Conservation (phyloP, 2,113 vertebrate genomes). For the Murina feae region DNA sequence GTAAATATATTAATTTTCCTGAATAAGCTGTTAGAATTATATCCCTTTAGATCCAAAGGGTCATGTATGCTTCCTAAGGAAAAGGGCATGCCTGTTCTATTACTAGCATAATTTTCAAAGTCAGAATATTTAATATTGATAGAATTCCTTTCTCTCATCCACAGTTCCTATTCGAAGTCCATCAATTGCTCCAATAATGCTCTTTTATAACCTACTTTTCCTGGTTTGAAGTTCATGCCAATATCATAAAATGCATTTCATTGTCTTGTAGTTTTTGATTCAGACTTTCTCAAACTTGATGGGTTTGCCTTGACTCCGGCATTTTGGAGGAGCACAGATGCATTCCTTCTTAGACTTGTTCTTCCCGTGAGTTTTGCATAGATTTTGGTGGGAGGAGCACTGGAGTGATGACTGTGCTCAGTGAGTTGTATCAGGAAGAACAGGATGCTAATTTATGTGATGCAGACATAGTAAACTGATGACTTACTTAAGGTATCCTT, state of each 20-base stretch:
- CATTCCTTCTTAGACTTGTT: not conserved
- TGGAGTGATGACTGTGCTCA: not conserved
- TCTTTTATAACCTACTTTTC: not conserved
- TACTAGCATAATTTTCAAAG: not conserved
- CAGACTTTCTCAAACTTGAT: not conserved
- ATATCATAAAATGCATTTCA: not conserved
- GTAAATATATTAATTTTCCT: not conserved
- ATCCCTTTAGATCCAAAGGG: not conserved
- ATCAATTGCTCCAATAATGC: not conserved
- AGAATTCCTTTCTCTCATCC: not conserved
- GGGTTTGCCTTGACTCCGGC: not conserved
- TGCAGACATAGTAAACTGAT: not conserved
- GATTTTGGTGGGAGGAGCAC: not conserved
- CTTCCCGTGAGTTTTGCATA: not conserved
- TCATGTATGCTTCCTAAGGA: not conserved
- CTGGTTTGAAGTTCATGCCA: not conserved
- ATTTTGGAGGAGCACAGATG: not conserved
- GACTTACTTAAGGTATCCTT: not conserved
- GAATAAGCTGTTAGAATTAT: not conserved
- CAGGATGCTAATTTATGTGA: not conserved
- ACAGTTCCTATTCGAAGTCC: not conserved
- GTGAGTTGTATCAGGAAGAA: not conserved
- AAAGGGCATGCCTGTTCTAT: fast-evolving
- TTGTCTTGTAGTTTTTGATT: not conserved
- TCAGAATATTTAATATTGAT: not conserved